Evolutionary conservation across 2,797 vertebrate species (phyloP).

Genomic region (Muscicapa comitata): DNA sequence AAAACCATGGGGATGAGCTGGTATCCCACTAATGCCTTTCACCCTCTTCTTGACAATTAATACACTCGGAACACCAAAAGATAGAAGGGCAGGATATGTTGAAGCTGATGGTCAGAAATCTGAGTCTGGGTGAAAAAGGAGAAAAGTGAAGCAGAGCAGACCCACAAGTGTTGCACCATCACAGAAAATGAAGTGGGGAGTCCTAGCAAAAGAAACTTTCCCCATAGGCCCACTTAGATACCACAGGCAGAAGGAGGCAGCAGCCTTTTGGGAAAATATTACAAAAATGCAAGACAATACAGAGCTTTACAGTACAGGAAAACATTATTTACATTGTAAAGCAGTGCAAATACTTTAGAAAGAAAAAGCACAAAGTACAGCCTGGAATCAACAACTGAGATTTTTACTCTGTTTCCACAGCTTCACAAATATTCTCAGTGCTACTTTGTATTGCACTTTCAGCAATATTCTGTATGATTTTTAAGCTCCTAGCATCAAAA

Average conservation of each 20-base stretch:
- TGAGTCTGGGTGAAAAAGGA: rapidly evolving
- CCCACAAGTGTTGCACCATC: rapidly evolving
- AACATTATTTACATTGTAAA: not conserved
- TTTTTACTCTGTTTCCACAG: not conserved
- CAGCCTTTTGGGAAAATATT: not conserved
- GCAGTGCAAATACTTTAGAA: not conserved
- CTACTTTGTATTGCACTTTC: not conserved
- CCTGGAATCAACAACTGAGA: not conserved
- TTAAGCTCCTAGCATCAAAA: not conserved
- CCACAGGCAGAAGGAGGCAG: not conserved
- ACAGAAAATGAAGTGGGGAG: not conserved
- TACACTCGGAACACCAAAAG: not conserved
- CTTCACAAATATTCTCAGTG: not conserved
- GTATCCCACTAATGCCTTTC: not conserved
- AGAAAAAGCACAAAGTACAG: not conserved
- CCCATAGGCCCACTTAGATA: not conserved
- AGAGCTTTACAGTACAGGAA: not conserved
- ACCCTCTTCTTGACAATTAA: not conserved
- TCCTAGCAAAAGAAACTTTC: not conserved
- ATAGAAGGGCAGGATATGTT: not conserved
- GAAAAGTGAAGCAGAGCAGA: not conserved
- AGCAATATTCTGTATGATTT: not conserved
- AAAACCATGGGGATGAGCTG: not conserved
- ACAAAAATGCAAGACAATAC: not conserved
- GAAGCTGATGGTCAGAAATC: not conserved